Evolutionary conservation across 1,140 invertebrate species (phyloP), one percentile per base, ranked within the genome.

Genomic region (Eurosta solidaginis): DNA sequence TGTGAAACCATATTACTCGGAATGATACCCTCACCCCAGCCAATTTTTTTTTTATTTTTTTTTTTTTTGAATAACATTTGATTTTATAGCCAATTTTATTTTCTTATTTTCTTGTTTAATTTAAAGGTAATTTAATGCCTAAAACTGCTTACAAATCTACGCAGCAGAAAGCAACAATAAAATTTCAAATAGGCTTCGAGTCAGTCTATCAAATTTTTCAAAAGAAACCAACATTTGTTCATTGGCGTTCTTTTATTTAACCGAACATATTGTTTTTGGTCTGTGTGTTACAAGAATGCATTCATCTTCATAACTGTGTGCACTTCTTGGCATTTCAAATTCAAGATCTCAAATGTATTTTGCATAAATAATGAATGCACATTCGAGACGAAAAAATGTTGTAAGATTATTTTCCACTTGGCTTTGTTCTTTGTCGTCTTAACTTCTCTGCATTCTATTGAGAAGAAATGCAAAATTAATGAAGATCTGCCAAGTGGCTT

Each of bases 391-490:
- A 14, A 68, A 68, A 68, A 40, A 20, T 36, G 54, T 5, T 17
- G 1, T n/a, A 29, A 63, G 29, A 63, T 63, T 63, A 25, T 17
- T 14, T 63, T 63, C n/a, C 54, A 63, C 54, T 63, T 63, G 54
- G 6, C 7, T 68, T 68, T 33, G 4, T 68, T 42, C 33, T 36
- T 68, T 68, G 59, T 33, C 59, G 22, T 68, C 36, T 68, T 22
- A 36, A 40, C 3, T 20, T 68, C 5, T 40, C 12, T 20, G 33
- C 59, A 20, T 20, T 68, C 59, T 36, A 68, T 68, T 3, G 33
- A 68, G 33, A 68, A n/a, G n/a, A 68, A 22, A 68, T 68, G 33
- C 59, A 68, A 33, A 40, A 68, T 68, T 68, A 68, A 68, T 68
- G 59, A 68, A 68, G 59, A 17, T 20, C 5, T n/a, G 40, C 59